Base-by-base conservation (phyloP, 2,888 invertebrate genomes). In the Blastobasis adustella region DNA sequence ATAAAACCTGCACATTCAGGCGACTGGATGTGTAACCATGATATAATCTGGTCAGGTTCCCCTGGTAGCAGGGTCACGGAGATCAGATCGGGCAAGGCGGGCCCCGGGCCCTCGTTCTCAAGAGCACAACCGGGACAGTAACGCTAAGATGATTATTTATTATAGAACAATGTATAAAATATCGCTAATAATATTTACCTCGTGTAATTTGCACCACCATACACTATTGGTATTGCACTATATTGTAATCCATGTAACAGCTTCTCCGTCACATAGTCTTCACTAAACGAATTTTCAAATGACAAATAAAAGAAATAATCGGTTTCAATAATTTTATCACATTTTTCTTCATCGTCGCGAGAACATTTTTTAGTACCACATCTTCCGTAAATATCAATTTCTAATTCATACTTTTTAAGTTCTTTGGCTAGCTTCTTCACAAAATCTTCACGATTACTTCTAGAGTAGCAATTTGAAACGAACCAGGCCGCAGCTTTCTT, bases 141-240 rank as follows among this genome's bases (percentile, higher is more conserved):
- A 23, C 23, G 23, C 23, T 3, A 23, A 23, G 23, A 23, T 23
- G 23, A 23, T 23, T 23, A 23, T 23, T 23, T 23, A 23, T 23
- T 23, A 23, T 23, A 23, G 1, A 23, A 23, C 1, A 3, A 23
- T 23, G 23, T 23, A 23, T 23, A 23, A 23, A 23, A 23, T 23
- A 23, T 23, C 1, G 23, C 23, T 23, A 23, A 23, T 23, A 23
- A 23, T 23, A 23, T 80, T 46, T 59, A 78, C 74, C 75, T 70
- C n/a, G 64, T 71, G 70, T 92, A 92, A 72, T 92, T 89, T 49
- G 89, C 90, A 8, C 89, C 90, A 5, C 93, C 92, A 82, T 90
- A 91, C 6, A 40, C 41, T 40, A 40, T 40, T 8, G 41, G 41
- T 8, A 40, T 40, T 8, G 41, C 9, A 40, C 6, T 8, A 40